A percentile compares a stretch with the other conserved stretches of the same genome.
phyloP scores from a whole-genome alignment of 2,113 vertebrate species.

The Burhinus bistriatus region DNA sequence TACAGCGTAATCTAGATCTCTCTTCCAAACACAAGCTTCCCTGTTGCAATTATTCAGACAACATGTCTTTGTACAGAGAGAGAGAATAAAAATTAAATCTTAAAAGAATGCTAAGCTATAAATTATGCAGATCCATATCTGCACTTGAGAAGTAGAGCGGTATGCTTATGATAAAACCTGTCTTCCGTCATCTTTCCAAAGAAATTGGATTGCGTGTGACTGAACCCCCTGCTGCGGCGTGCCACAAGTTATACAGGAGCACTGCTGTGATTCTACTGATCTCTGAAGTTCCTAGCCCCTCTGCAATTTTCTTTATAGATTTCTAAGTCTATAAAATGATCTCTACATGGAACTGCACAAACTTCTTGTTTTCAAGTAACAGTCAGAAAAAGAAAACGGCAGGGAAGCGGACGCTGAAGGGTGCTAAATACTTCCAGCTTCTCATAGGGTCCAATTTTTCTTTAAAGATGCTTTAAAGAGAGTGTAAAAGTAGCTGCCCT shows the following conservation, averaged over 20 bases:
- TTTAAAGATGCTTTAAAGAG: neutral
- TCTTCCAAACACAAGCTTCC: neutral
- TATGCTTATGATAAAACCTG: neutral
- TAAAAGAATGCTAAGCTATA: neutral
- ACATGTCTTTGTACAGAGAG: neutral
- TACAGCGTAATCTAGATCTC: neutral
- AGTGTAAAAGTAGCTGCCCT: neutral
- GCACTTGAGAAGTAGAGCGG: conserved; percentile 8
- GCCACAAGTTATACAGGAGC: neutral
- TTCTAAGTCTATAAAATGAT: neutral
- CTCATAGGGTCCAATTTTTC: neutral
- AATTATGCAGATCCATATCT: conserved; percentile 32
- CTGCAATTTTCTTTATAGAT: neutral
- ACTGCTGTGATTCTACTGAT: neutral
- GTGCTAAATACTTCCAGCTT: neutral
- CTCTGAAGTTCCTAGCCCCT: neutral
- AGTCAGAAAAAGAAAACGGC: neutral
- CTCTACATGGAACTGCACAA: neutral
- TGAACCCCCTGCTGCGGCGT: neutral
- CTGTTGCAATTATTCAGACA: neutral
- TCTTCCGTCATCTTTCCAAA: neutral
- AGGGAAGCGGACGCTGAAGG: neutral
- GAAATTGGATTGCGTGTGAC: neutral
- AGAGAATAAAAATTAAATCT: conserved; percentile 4
- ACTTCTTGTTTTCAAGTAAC: neutral